These are phyloP conservation scores for Pseudochirops cupreus DNA, from an alignment of 2,797 vertebrate species.

Conservation along the genomic window DNA sequence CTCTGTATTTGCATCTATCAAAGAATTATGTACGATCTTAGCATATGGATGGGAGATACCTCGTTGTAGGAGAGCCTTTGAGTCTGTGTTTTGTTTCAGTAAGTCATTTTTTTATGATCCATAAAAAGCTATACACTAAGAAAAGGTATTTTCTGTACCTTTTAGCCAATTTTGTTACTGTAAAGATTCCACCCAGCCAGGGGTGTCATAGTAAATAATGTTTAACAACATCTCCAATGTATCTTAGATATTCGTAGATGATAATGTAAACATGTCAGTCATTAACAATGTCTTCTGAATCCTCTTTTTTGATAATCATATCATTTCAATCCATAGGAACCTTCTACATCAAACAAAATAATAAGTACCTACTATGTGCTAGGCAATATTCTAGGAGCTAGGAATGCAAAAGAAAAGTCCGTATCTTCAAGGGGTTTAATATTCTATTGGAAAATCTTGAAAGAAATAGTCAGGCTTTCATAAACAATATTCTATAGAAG, in stretches of 20 bases:
- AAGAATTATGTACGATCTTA: not conserved
- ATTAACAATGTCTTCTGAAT: not conserved
- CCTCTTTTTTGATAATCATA: not conserved
- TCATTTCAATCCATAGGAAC: not conserved
- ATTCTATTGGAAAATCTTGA: not conserved
- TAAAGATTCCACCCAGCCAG: not conserved
- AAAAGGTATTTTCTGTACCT: not conserved
- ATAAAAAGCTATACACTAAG: not conserved
- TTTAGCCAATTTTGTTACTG: not conserved
- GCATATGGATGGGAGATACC: not conserved
- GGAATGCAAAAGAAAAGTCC: not conserved
- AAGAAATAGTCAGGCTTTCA: not conserved
- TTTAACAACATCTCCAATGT: not conserved
- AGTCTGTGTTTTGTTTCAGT: not conserved
- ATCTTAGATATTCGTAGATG: not conserved
- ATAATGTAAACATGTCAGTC: not conserved
- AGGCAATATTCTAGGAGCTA: not conserved
- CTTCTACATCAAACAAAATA: not conserved
- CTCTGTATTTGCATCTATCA: not conserved
- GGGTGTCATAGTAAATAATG: not conserved
- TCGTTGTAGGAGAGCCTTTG: not conserved
- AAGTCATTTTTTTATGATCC: not conserved
- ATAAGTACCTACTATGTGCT: not conserved
- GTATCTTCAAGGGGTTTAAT: not conserved
- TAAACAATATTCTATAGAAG: not conserved